Conservation (phyloP, 2,113 vertebrate species). For the Sialia sialis region DNA sequence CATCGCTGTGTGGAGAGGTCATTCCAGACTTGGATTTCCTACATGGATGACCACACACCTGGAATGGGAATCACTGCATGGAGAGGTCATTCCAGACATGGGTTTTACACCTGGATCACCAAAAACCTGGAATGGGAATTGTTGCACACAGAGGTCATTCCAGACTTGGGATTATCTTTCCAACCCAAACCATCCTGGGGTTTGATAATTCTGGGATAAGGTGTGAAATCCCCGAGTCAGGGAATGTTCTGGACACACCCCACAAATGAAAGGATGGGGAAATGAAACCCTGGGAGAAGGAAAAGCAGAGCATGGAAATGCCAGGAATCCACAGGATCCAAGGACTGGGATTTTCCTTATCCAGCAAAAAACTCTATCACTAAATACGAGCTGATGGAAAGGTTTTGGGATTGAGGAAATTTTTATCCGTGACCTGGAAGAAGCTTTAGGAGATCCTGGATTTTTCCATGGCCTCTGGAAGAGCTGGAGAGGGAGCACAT, state of each 20-base stretch:
- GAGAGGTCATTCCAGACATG: neutral
- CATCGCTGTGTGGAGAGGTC: no score
- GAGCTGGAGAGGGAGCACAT: accelerated
- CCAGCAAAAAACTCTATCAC: neutral
- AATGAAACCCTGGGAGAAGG: neutral
- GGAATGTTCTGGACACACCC: neutral
- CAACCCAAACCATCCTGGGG: no score
- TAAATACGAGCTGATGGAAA: neutral
- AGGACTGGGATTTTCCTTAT: neutral
- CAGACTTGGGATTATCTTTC: neutral
- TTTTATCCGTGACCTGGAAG: neutral
- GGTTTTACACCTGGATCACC: neutral
- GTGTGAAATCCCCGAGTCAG: neutral
- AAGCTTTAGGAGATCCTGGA: neutral
- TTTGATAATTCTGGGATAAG: neutral
- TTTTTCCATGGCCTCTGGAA: neutral
- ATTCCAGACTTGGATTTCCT: no score
- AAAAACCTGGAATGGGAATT: neutral
- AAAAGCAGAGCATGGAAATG: no score
- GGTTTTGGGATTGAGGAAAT: neutral
- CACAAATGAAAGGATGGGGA: neutral
- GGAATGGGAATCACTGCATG: no score
- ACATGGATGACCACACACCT: no score
- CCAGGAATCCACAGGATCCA: neutral
- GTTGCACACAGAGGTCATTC: neutral